Evolutionary conservation across 2,888 invertebrate species (phyloP).

Genomic region (Protula sp.): DNA sequence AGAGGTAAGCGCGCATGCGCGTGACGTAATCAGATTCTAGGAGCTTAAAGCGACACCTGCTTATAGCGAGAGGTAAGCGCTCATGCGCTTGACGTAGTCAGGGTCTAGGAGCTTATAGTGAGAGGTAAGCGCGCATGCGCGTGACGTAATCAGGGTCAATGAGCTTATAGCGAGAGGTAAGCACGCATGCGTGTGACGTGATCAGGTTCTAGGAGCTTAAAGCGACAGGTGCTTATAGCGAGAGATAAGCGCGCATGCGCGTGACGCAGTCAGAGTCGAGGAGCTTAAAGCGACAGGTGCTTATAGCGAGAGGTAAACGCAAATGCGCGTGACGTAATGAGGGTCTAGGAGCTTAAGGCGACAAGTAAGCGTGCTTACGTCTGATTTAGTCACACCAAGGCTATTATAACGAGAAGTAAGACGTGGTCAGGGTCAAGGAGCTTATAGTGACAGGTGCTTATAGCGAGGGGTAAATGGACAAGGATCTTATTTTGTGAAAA

Average conservation of each 20-base stretch:
- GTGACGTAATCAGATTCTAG: neutral
- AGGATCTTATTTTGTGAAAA: too few relatives aligned
- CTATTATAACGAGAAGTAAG: too few relatives aligned
- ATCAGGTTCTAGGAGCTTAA: neutral
- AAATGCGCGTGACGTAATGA: too few relatives aligned
- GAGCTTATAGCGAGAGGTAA: neutral
- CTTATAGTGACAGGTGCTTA: too few relatives aligned
- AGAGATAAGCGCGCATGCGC: constrained; percentile 30
- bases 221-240: neutral
- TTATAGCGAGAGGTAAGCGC: too few relatives aligned
- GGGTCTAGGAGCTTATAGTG: constrained; percentile 20
- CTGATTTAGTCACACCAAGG: neutral
- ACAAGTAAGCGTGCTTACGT: neutral
- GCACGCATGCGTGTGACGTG: neutral
- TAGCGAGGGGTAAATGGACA: too few relatives aligned
- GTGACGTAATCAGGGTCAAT: too few relatives aligned
- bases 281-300: too few relatives aligned
- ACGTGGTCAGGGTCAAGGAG: constrained; percentile 19
- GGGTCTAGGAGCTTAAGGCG: neutral
- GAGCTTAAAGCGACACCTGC: neutral
- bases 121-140: constrained; percentile 17
- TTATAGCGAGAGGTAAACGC: constrained; percentile 19
- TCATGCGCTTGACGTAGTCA: constrained; percentile 24
- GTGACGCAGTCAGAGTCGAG: constrained; percentile 21
- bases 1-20: neutral